These are phyloP conservation scores for Berghia stephanieae DNA, from an alignment of 1,140 invertebrate genomes.

Conservation along the genomic window DNA sequence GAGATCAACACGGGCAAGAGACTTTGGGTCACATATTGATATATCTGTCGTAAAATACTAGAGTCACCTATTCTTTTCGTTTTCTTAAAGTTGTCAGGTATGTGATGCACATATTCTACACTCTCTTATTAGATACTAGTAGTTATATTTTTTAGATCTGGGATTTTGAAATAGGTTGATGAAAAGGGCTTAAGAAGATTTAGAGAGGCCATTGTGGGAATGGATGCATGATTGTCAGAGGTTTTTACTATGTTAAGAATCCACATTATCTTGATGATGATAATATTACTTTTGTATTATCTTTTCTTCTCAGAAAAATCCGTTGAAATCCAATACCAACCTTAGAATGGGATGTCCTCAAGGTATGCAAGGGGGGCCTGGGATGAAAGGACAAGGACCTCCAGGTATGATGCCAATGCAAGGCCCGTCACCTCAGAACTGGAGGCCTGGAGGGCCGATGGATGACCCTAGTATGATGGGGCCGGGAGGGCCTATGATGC, in stretches of 20 bases:
- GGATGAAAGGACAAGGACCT: constrained; percentile 13
- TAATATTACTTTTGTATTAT: constrained; percentile 18
- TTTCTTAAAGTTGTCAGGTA: no score
- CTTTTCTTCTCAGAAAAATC: constrained; percentile 42
- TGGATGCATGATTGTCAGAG: no score
- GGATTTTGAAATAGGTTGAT: no score
- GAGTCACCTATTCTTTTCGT: no score
- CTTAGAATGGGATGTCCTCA: not conserved
- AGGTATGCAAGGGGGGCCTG: not conserved
- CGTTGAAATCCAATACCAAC: constrained; percentile 31
- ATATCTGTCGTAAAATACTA: no score
- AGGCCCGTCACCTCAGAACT: constrained; percentile 29
- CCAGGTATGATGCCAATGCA: constrained; percentile 35
- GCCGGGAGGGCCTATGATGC: constrained; percentile 34
- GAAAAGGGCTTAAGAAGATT: no score
- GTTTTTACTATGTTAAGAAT: not conserved
- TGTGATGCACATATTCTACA: no score
- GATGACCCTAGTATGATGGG: constrained; percentile 33
- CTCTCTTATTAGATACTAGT: no score
- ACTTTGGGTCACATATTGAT: no score
- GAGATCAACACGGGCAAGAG: no score
- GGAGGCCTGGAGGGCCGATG: constrained; percentile 15
- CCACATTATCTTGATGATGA: not conserved
- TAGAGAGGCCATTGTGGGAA: no score
- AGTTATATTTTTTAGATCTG: no score